Base-by-base conservation (phyloP, 2,888 invertebrate genomes). In the Lasioglossum villosulum region DNA sequence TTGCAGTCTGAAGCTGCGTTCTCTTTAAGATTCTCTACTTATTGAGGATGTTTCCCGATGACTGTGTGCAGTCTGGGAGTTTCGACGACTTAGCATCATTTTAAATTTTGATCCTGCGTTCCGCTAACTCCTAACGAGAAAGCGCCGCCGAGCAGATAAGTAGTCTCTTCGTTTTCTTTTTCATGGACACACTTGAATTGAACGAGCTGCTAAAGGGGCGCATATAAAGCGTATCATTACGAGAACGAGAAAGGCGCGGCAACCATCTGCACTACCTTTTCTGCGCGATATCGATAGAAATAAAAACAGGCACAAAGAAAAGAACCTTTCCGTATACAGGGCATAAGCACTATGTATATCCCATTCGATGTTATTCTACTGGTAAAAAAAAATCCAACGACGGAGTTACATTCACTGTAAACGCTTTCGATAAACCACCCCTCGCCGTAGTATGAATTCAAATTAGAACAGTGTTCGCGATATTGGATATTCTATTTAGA, bases 11-110 rank as follows among this genome's bases (percentile, higher is more conserved):
- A 19, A 56, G 52, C 14, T 74, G 42, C 10, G 14, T 27, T 59
- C 16, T 27, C 56, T 66, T 56, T 74, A 66, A 63, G 48, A 70
- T 78, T 37, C 56, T 78, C 81, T 82, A 73, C 80, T 88, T 90
- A 86, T 86, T 85, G 85, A 72, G 79, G 56, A 34, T 59, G 73
- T 80, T 77, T 74, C 66, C 12, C 86, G 76, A 1, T 30, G 63
- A 45, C 68, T 80, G 82, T 70, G 73, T 80, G 37, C 70, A 84
- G 72, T 81, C 77, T 72, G 42, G 45, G 45, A 34, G 70, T 75
- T 66, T 77, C 76, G 71, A 45, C 42, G 66, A 78, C 75, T 16
- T 59, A 52, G 72, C 56, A 59, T 82, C 59, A 81, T 66, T 84
- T 56, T 68, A 48, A 72, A 76, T 79, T 68, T 71, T 73, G 59